Percentiles rank a stretch among this genome's conserved stretches.
These are phyloP conservation scores for Bradynema listronoti DNA, from an alignment of 1,140 invertebrate species.

Conservation along the genomic window DNA sequence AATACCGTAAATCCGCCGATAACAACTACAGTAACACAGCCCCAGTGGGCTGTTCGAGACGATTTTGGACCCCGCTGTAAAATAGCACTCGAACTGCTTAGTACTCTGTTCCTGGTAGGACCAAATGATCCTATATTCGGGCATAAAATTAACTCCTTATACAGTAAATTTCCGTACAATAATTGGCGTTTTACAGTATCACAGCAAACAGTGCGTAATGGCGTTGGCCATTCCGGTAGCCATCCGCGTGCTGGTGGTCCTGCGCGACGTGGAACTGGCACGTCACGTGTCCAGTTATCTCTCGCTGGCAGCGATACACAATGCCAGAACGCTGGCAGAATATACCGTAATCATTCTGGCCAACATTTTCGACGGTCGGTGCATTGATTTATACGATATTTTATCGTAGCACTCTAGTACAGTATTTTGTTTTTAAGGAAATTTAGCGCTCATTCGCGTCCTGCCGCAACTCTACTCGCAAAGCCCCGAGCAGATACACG, in stretches of 20 bases:
- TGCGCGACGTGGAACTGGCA: slow-evolving; percentile 77
- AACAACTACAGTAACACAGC: slow-evolving; percentile 72
- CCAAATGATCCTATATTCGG: neutral
- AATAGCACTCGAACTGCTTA: slow-evolving; percentile 84
- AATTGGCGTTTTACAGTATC: slow-evolving; percentile 66
- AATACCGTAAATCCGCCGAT: slow-evolving; percentile 60
- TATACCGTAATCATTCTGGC: slow-evolving; percentile 81
- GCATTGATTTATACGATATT: slow-evolving; percentile 23
- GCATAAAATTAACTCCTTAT: neutral
- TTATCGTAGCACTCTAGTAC: too few relatives aligned
- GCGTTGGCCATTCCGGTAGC: slow-evolving; percentile 76
- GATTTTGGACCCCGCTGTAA: too few relatives aligned
- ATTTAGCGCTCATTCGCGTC: slow-evolving; percentile 68
- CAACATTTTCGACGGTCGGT: slow-evolving; percentile 74
- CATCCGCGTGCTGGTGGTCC: slow-evolving; percentile 77
- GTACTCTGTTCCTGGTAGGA: slow-evolving; percentile 80
- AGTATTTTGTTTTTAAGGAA: too few relatives aligned
- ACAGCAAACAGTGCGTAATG: slow-evolving; percentile 80
- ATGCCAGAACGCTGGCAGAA: slow-evolving; percentile 73
- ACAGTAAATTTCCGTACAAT: slow-evolving; percentile 11
- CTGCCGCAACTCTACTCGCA: slow-evolving; percentile 78
- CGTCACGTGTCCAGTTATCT: slow-evolving; percentile 82
- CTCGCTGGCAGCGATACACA: slow-evolving; percentile 81
- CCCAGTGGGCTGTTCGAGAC: too few relatives aligned
- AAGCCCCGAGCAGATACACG: slow-evolving; percentile 74